A percentile compares a stretch with the other conserved stretches of the same genome.
Evolutionary conservation across 2,113 vertebrate genomes (phyloP).

Genomic region (Polyodon spathula): DNA sequence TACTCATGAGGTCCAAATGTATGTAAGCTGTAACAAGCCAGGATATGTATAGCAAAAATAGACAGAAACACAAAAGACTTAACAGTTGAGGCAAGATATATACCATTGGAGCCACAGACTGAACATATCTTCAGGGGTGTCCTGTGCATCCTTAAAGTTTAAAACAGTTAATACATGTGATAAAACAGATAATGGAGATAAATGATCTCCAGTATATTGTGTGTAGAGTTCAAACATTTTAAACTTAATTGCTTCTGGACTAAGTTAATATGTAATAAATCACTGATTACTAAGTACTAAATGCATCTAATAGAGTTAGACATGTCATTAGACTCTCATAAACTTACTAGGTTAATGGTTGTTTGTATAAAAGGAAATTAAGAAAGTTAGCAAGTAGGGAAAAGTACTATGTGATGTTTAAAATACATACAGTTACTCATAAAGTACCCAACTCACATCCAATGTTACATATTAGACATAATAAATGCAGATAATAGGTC

Average conservation of each 20-base stretch:
- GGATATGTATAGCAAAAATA: too few relatives aligned
- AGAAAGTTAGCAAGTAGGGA: constrained; percentile 11
- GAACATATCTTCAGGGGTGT: too few relatives aligned
- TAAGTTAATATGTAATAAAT: constrained; percentile 28
- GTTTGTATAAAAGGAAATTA: constrained; percentile 24
- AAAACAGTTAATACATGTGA: constrained; percentile 16
- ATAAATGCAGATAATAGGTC: too few relatives aligned
- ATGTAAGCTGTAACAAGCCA: too few relatives aligned
- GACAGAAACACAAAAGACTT: too few relatives aligned
- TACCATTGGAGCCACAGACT: too few relatives aligned
- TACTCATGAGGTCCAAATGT: too few relatives aligned
- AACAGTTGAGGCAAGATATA: too few relatives aligned
- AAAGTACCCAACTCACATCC: too few relatives aligned
- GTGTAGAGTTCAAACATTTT: constrained; percentile 4
- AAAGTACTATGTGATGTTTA: too few relatives aligned
- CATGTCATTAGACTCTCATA: constrained; percentile 20
- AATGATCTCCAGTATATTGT: constrained; percentile 12
- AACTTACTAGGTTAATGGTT: constrained; percentile 25
- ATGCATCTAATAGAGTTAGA: constrained; percentile 21
- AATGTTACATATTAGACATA: too few relatives aligned
- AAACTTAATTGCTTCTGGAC: constrained; percentile 14
- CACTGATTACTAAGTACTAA: constrained; percentile 20
- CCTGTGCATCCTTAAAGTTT: not conserved
- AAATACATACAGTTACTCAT: too few relatives aligned
- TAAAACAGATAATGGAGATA: constrained; percentile 22